phyloP scores from a whole-genome alignment of 2,797 vertebrate species.

The Kryptopterus vitreolus region DNA sequence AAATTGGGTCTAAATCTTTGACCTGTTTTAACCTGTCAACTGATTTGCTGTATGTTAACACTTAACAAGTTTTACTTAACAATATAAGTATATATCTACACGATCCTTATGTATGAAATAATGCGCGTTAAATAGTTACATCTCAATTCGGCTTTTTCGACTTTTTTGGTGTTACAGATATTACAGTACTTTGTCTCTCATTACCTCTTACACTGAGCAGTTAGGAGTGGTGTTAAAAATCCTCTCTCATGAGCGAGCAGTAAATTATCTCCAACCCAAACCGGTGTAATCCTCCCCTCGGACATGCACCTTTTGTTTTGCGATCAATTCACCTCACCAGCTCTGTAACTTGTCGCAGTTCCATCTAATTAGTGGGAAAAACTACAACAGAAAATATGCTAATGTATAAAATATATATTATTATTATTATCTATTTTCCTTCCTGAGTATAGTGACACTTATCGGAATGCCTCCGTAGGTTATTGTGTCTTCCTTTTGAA shows the following conservation, averaged over 20 bases:
- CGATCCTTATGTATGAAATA: too few relatives aligned
- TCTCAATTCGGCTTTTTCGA: too few relatives aligned
- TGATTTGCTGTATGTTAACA: background rate
- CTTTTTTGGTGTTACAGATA: too few relatives aligned
- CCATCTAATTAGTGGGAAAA: background rate
- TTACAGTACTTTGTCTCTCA: background rate
- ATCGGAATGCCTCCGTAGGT: constrained; percentile 13
- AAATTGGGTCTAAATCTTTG: background rate
- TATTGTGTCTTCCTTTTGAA: constrained; percentile 20
- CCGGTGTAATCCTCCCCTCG: constrained; percentile 42
- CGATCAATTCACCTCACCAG: background rate
- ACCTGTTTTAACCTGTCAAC: too few relatives aligned
- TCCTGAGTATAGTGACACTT: background rate
- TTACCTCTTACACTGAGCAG: background rate
- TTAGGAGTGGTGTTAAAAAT: constrained; percentile 20
- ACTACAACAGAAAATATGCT: too few relatives aligned
- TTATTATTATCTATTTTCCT: background rate
- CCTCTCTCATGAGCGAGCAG: constrained; percentile 28
- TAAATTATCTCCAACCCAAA: constrained; percentile 37
- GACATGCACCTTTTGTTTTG: constrained; percentile 35
- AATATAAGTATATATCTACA: background rate
- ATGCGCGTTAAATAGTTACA: too few relatives aligned
- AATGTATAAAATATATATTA: too few relatives aligned
- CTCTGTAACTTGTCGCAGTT: constrained; percentile 3
- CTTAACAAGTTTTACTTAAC: background rate